Conservation (phyloP, 2,113 vertebrate genomes). For the Sorex fumeus region DNA sequence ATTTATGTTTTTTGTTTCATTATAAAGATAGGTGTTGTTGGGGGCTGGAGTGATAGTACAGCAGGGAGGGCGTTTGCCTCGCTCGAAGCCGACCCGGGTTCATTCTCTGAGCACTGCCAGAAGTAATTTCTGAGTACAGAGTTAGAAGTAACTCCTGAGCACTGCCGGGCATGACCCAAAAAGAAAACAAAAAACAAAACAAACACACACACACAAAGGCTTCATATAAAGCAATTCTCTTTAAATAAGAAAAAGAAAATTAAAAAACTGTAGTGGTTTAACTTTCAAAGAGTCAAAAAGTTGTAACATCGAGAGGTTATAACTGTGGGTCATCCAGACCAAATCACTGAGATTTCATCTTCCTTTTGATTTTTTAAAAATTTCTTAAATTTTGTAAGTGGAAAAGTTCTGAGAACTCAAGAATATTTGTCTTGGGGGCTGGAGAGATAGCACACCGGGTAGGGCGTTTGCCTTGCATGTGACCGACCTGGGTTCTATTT, state of each 20-base stretch:
- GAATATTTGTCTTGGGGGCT: slow-evolving; percentile 82
- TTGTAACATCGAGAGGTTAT: slow-evolving; percentile 86
- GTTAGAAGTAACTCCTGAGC: too few species aligned
- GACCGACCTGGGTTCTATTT: too few species aligned
- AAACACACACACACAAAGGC: slow-evolving; percentile 72
- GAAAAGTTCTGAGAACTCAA: slow-evolving; percentile 82
- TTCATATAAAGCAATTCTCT: slow-evolving; percentile 86
- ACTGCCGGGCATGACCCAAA: too few species aligned
- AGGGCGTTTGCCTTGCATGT: too few species aligned
- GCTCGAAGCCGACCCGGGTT: too few species aligned
- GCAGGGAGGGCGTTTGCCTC: too few species aligned
- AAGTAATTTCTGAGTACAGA: too few species aligned
- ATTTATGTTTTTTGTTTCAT: slow-evolving; percentile 89
- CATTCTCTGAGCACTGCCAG: too few species aligned
- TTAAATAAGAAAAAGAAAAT: neutral
- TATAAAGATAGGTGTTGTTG: slow-evolving; percentile 72
- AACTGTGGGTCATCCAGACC: slow-evolving; percentile 84
- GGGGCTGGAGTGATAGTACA: too few species aligned
- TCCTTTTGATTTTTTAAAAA: slow-evolving; percentile 71
- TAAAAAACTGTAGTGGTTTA: slow-evolving; percentile 80
- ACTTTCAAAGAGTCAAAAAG: slow-evolving; percentile 86
- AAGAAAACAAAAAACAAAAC: too few species aligned
- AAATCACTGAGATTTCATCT: slow-evolving; percentile 84
- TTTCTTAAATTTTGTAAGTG: slow-evolving; percentile 76
- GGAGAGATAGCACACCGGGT: neutral